A percentile compares a stretch with the other conserved stretches of the same genome.
phyloP scores from a whole-genome alignment of 1,140 invertebrate species.

The Notospermus geniculatus region DNA sequence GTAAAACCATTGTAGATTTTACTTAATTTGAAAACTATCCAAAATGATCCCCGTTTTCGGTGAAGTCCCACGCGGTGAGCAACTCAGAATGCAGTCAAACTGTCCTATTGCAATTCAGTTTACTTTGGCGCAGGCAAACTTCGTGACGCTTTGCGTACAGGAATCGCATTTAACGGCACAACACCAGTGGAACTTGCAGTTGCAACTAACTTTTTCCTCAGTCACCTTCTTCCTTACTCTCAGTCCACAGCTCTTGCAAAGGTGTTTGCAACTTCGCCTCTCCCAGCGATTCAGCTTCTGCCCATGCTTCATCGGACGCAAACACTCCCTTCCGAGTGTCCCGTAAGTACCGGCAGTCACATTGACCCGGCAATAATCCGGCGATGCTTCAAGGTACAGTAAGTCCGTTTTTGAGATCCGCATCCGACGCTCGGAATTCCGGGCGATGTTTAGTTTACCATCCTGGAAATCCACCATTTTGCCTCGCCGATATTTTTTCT shows the following conservation, averaged over 20 bases:
- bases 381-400: conserved; percentile 84
- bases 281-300: conserved; percentile 66
- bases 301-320: conserved; percentile 23
- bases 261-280: conserved; percentile 67
- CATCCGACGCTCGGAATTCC: conserved; percentile 19
- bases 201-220: conserved; percentile 67
- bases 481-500: conserved; percentile 83
- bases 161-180: conserved; percentile 77
- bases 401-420: conserved; percentile 59
- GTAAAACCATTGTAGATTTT: too few species aligned
- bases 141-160: conserved; percentile 22
- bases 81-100: too few species aligned
- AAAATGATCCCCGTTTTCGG: too few species aligned
- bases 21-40: too few species aligned
- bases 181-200: conserved; percentile 87
- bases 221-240: conserved; percentile 71
- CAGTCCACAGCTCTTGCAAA: conserved; percentile 85
- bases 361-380: conserved; percentile 78
- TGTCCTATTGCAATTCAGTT: too few species aligned
- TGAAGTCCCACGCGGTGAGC: too few species aligned
- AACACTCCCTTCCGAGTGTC: conserved; percentile 60
- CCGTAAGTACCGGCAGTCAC: conserved; percentile 77
- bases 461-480: conserved; percentile 61
- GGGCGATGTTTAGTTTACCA: conserved; percentile 28
- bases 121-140: conserved; percentile 17